Evolutionary conservation across 2,113 vertebrate species (phyloP).

Genomic region (Vulpes lagopus): DNA sequence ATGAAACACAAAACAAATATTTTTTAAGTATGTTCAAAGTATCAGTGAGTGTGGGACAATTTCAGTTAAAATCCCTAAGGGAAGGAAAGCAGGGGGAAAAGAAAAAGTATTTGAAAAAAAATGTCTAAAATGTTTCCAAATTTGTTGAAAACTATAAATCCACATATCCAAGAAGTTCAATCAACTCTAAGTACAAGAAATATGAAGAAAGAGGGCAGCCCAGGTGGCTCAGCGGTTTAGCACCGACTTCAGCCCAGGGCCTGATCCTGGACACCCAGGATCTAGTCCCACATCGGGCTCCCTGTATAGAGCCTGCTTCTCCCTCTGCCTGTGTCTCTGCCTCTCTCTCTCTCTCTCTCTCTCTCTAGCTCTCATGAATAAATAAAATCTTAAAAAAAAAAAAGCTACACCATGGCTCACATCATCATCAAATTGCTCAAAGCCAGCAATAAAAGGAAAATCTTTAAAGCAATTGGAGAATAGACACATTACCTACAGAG

Average conservation of each 20-base stretch:
- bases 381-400: too few species aligned
- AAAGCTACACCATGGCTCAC: background rate
- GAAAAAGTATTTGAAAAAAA: background rate
- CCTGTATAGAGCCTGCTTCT: too few species aligned
- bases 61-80: background rate
- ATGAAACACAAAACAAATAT: background rate
- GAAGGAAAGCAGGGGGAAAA: background rate
- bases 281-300: too few species aligned
- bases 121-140: background rate
- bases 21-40: background rate
- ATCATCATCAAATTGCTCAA: conserved; percentile 14
- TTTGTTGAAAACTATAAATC: background rate
- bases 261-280: too few species aligned
- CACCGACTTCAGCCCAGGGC: too few species aligned
- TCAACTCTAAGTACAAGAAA: background rate
- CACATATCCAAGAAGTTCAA: background rate
- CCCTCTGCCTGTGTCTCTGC: too few species aligned
- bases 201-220: background rate
- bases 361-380: too few species aligned
- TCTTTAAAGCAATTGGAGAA: background rate
- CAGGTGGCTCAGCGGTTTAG: too few species aligned
- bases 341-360: too few species aligned
- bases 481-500: background rate
- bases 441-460: background rate
- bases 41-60: background rate